Percentiles rank a stretch among this genome's conserved stretches.
Conservation (phyloP, 2,797 vertebrate genomes). For the Lerista edwardsae region DNA sequence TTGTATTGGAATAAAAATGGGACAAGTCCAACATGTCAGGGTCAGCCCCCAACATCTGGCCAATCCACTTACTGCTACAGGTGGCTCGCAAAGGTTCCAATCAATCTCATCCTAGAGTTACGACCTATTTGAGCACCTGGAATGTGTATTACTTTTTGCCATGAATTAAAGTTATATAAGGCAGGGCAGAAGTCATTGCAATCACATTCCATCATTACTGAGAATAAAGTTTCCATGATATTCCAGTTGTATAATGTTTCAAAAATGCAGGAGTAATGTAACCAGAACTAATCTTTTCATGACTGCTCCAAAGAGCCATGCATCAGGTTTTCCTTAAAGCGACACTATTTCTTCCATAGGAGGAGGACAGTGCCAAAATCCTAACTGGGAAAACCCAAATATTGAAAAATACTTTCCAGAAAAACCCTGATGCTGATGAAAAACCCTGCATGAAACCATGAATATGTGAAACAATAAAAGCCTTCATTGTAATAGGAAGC, state of each 20-base stretch:
- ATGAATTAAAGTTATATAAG: not conserved
- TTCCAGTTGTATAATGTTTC: not conserved
- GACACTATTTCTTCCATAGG: not conserved
- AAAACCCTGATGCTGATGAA: not conserved
- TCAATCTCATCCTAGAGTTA: not conserved
- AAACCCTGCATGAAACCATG: not conserved
- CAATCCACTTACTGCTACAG: not conserved
- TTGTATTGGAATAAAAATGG: not conserved
- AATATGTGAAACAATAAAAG: not conserved
- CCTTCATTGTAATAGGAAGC: not conserved
- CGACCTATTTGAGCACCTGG: not conserved
- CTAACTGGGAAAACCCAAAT: not conserved
- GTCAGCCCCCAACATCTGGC: not conserved
- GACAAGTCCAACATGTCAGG: not conserved
- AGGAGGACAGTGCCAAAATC: not conserved
- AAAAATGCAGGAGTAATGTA: not conserved
- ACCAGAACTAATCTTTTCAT: constrained; percentile 12
- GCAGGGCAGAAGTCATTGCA: not conserved
- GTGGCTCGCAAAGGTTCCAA: not conserved
- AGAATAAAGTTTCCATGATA: constrained; percentile 1
- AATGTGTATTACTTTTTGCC: not conserved
- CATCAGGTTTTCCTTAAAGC: not conserved
- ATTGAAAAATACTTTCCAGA: constrained; percentile 24
- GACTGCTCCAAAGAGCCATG: not conserved
- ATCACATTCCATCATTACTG: not conserved